Percentiles rank a stretch among this genome's conserved stretches.
Conservation (phyloP, 2,113 vertebrate species). For the Myotis brandtii region DNA sequence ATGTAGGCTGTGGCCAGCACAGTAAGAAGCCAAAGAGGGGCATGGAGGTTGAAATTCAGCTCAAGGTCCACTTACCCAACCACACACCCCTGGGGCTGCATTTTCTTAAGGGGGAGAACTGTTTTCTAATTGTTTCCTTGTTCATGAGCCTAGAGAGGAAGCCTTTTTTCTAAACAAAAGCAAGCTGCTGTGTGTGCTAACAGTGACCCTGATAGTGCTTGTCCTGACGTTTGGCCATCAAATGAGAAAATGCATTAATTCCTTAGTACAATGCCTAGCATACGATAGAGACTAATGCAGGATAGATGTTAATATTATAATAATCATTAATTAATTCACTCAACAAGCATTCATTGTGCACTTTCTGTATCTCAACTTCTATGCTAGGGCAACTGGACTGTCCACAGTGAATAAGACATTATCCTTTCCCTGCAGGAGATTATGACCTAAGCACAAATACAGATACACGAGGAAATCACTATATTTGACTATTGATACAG, state of each 20-base stretch:
- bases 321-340: background rate
- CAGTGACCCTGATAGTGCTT: background rate
- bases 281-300: background rate
- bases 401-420: background rate
- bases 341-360: background rate
- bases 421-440: background rate
- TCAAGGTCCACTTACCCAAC: background rate
- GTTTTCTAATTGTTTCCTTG: background rate
- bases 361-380: background rate
- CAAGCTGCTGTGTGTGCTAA: background rate
- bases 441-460: background rate
- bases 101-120: background rate
- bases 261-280: background rate
- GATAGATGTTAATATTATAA: background rate
- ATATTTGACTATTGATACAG: background rate
- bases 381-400: background rate
- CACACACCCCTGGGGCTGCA: background rate
- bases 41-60: background rate
- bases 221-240: background rate
- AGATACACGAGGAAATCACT: background rate
- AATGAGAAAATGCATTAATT: background rate
- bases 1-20: background rate
- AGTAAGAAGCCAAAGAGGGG: background rate
- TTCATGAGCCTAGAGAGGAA: background rate
- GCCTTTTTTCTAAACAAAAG: background rate